Conservation (phyloP, 2,888 invertebrate genomes). For the Lypha dubia region DNA sequence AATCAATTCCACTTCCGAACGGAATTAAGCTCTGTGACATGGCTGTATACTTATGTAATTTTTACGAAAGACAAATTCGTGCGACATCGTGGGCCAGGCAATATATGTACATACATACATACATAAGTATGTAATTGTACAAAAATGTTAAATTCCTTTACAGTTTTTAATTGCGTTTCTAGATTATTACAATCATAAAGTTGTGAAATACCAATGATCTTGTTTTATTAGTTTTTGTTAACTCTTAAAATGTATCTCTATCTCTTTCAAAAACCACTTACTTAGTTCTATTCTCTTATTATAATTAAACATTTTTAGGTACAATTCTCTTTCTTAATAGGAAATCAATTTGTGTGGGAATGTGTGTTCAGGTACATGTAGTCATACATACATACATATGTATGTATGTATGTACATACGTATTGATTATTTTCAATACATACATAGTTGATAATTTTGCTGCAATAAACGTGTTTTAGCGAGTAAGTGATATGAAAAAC, state of each 20-base stretch:
- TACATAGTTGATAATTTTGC: not conserved
- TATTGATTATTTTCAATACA: not conserved
- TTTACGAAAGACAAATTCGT: too few relatives aligned
- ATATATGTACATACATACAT: too few relatives aligned
- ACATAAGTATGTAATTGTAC: too few relatives aligned
- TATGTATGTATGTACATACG: not conserved
- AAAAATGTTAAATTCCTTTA: not conserved
- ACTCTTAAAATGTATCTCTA: slow-evolving; percentile 24
- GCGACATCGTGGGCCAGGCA: too few relatives aligned
- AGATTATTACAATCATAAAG: slow-evolving; percentile 45
- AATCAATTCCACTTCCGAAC: too few relatives aligned
- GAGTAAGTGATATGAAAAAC: slow-evolving; percentile 43
- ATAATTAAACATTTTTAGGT: not conserved
- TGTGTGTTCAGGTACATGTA: too few relatives aligned
- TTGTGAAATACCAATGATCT: slow-evolving; percentile 57
- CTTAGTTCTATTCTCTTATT: slow-evolving; percentile 5
- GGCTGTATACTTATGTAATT: too few relatives aligned
- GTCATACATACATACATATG: too few relatives aligned
- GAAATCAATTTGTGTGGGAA: not conserved
- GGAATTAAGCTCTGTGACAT: too few relatives aligned
- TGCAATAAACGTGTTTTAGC: not conserved
- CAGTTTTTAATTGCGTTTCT: not conserved
- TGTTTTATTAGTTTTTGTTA: slow-evolving; percentile 28
- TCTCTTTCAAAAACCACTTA: not conserved
- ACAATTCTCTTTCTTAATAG: slow-evolving; percentile 11